Evolutionary conservation across 2,113 vertebrate genomes (phyloP).

Genomic region (Charina bottae): DNA sequence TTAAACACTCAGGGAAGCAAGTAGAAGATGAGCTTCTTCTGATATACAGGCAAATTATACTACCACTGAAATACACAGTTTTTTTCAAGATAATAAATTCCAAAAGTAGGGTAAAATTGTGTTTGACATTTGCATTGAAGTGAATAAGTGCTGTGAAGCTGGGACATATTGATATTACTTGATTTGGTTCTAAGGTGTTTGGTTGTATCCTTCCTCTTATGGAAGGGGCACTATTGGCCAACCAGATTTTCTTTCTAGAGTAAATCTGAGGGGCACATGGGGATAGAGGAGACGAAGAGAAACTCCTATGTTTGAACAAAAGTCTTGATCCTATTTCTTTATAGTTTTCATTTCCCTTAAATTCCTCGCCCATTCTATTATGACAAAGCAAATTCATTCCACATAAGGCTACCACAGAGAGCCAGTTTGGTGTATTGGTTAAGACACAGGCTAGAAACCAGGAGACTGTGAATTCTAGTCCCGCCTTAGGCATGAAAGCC

Average conservation of each 20-base stretch:
- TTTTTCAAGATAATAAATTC: fast-evolving
- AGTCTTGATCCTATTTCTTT: background rate
- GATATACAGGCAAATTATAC: background rate
- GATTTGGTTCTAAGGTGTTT: background rate
- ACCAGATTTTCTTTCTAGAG: background rate
- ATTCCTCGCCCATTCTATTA: background rate
- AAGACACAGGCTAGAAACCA: too few relatives aligned
- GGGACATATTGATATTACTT: background rate
- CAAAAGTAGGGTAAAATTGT: conserved; percentile 30
- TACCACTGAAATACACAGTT: background rate
- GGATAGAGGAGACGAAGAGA: background rate
- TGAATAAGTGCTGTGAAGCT: background rate
- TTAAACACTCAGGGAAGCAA: fast-evolving
- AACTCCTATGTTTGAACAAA: background rate
- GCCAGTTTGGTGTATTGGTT: background rate
- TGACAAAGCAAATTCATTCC: background rate
- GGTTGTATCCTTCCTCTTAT: background rate
- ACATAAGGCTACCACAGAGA: background rate
- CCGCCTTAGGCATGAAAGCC: background rate
- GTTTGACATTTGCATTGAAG: background rate
- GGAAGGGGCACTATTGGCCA: background rate
- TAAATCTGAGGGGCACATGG: background rate
- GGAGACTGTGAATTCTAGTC: background rate
- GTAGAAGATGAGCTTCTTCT: background rate
- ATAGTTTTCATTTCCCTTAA: background rate